Percentiles rank a stretch among this genome's conserved stretches.
These are phyloP conservation scores for Drosophila villosipedis DNA, from an alignment of 2,888 invertebrate species.

Conservation along the genomic window DNA sequence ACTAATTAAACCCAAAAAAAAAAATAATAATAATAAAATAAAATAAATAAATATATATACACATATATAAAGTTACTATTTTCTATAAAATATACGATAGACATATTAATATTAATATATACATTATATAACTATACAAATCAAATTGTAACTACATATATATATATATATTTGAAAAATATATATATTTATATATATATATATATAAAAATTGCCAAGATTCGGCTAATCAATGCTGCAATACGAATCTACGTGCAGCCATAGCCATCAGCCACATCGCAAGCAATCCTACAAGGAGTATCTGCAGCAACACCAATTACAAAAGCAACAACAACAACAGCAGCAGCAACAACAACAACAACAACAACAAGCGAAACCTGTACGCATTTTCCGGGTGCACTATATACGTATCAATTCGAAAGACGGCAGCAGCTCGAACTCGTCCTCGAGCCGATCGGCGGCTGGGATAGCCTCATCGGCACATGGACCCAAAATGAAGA, in stretches of 20 bases:
- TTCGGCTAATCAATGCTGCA: conserved; percentile 68
- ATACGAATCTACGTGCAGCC: conserved; percentile 67
- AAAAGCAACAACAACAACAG: conserved; percentile 43
- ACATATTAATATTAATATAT: conserved; percentile 22
- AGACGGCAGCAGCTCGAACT: conserved; percentile 63
- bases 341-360: conserved; percentile 40
- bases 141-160: conserved; percentile 3
- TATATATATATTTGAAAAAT: conserved; percentile 10
- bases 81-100: conserved; percentile 56
- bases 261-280: conserved; percentile 57
- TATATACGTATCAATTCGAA: conserved; percentile 81
- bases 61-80: conserved; percentile 70
- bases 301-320: conserved; percentile 52
- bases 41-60: conserved; percentile 32
- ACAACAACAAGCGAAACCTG: conserved; percentile 53
- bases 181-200: conserved; percentile 22
- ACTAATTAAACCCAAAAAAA: conserved; percentile 42
- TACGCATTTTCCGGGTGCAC: conserved; percentile 78
- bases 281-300: conserved; percentile 44
- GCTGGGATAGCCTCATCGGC: conserved; percentile 39
- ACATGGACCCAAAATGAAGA: conserved; percentile 87
- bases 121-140: conserved; percentile 23
- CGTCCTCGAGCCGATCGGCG: conserved; percentile 51
- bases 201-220: conserved; percentile 25
- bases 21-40: too few species aligned